Evolutionary conservation across 1,140 invertebrate genomes (phyloP), one percentile per base, ranked within the genome.

Genomic region (Drosophila gunungcola): DNA sequence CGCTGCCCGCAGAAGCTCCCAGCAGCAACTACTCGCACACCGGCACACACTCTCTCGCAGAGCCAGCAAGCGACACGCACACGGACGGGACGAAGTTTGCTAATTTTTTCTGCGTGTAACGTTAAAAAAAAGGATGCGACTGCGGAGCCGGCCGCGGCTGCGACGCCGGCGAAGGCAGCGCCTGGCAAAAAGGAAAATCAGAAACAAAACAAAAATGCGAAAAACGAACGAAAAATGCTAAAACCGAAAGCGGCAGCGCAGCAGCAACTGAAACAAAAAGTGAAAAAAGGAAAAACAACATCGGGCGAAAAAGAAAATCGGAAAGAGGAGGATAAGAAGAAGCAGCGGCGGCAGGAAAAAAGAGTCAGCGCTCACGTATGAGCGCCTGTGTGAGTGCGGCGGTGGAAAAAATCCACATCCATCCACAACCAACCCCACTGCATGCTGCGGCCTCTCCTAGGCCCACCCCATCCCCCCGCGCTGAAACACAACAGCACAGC

Each of bases 141-240:
- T 45, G 70, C 79, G 73, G 58, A 52, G 52, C 45, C 9, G 29
- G 29, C 55, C 34, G 67, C 16, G 21, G 11, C 43, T 29, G 67
- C 51, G 46, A 51, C 42, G 34, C 4, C 53, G 27, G 12, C 70
- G 5, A 3, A 25, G 41, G 46, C 56, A 21, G 56, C 53, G 51
- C 27, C 65, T 13, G 27, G 9, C 61, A 39, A 54, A 72, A 63
- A 41, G 67, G 60, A 89, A 77, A 80, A 83, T 75, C 81, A 80
- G 77, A 85, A 80, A 85, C 81, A 85, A 85, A 85, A 86, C 82
- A 86, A 81, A 86, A 83, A 85, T 80, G 63, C 57, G 58, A 75
- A 75, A 75, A 82, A 85, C 61, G 77, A 86, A 80, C 73, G 64
- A 85, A 85, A 85, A 85, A 85, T 81, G 60, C 58, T 74, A 81